Base-by-base conservation (phyloP, 2,888 invertebrate species). In the Nemoura dubitans region DNA sequence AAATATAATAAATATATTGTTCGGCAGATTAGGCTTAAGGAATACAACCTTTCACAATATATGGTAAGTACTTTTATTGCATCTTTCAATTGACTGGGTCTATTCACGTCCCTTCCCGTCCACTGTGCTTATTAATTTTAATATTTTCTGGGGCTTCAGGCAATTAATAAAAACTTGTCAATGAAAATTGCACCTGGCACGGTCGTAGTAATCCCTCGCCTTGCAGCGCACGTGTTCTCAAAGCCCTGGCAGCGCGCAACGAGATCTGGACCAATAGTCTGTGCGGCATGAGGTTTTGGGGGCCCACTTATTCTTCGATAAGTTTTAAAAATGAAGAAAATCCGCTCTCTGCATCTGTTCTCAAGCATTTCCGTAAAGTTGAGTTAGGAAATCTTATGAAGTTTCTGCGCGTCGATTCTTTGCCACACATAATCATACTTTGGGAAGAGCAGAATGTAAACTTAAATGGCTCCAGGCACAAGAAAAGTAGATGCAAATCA, bases 1-100 rank as follows among this genome's bases (percentile, higher is more conserved):
- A 84, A 84, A 84, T 84, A 84, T 84, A 84, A 84, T 84, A 84
- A 59, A 84, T 59, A 29, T 76, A 84, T 84, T 84, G 84, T 29
- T 28, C 26, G 29, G 16, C 28, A 42, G 84, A 84, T 84, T 84
- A 84, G 21, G 21, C 21, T 27, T 84, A 29, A 26, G 76, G n/a
- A 27, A 26, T 14, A 84, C 26, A 84, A 28, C 29, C 84, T 84
- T 29, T 30, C n/a, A n/a, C n/a, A 81, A 29, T 27, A 81, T 80
- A 21, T 26, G 0, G 14, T n/a, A 25, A 26, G 43, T 43, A 84
- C 26, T 26, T 28, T 26, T 76, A 59, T 84, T 59, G 76, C 14
- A 76, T 84, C 29, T 84, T 84, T 84, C 84, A 76, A 59, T 7
- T 27, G 26, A 59, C 27, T 84, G 84, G n/a, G 10, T 28, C 84